Base-by-base conservation (phyloP, 30 jellyfish, hydroid and myxozoan genomes). In the Cassiopea andromeda region DNA sequence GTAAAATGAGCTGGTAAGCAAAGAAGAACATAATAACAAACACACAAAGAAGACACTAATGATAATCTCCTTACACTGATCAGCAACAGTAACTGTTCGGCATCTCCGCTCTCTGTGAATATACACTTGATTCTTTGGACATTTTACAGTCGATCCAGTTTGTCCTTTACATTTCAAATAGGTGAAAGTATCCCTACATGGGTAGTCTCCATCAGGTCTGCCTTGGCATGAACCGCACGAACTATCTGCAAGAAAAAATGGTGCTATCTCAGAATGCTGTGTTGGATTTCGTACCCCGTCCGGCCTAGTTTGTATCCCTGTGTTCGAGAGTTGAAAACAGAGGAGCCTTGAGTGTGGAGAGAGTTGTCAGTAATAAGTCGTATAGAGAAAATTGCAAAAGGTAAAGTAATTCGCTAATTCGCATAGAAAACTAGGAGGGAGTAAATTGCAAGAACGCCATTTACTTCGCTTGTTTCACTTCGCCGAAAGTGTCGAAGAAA, bases 201-300 rank as follows among this genome's bases (percentile, higher is more conserved):
- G 95, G 80, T 93, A 89, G 10, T 82, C 78, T 38, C 98, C 98
- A 73, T 93, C 98, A 14, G 93, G 73, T 48, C 47, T 71, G 43
- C 95, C 97, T 18, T 44, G 48, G 79, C 98, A 93, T 1, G 60
- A 13, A 14, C 44, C 74, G 78, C 66, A 94, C 54, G 82, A 93
- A 7, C 17, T 13, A 78, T 44, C 93, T 76, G 57, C 14, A 60
- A 59, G 44, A 69, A 54, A 58, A 1, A 27, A 27, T 27, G 38
- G 38, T 27, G 38, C 38, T 27, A 27, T 27, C 38, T 27, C 38
- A 27, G 38, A 27, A 27, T 27, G 38, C 38, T 27, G 38, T 27
- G 38, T 27, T 27, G 38, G 38, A 27, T 27, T 27, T 27, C 38
- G 38, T 27, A 27, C 38, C 38, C 38, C 38, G 38, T 27, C 38